These are phyloP conservation scores for Myotis pilosus DNA, from an alignment of 2,797 vertebrate species.

Conservation along the genomic window DNA sequence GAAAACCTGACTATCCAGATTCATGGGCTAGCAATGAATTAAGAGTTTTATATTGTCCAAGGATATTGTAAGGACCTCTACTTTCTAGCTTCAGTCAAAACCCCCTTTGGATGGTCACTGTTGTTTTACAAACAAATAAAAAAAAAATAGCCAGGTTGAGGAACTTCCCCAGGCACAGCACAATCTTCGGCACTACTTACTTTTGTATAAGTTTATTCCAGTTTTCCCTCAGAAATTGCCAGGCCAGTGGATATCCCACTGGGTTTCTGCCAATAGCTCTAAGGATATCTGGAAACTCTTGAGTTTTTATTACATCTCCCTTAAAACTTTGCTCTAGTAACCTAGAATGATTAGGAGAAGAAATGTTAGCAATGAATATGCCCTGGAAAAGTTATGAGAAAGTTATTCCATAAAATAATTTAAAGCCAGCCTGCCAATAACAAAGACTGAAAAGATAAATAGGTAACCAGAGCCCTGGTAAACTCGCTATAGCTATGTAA, in stretches of 20 bases:
- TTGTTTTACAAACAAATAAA: not conserved
- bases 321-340: conserved; percentile 91
- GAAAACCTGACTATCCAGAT: not conserved
- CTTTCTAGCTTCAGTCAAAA: not conserved
- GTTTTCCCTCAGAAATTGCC: conserved; percentile 90
- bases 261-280: conserved; percentile 87
- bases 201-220: conserved; percentile 91
- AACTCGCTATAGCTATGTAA: not conserved
- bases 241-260: conserved; percentile 87
- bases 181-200: conserved; percentile 81
- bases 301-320: conserved; percentile 91
- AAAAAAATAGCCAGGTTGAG: not conserved
- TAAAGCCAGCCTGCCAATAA: not conserved
- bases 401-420: not conserved
- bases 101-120: not conserved
- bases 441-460: not conserved
- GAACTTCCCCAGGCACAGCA: not conserved
- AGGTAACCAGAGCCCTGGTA: not conserved
- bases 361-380: conserved; percentile 12
- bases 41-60: not conserved
- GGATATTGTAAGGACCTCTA: not conserved
- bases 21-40: not conserved
- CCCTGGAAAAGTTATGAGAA: not conserved
- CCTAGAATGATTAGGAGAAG: conserved; percentile 81
- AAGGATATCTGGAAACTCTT: conserved; percentile 90